These are phyloP conservation scores for Agrypnus murinus DNA, from an alignment of 2,888 invertebrate genomes.

Conservation along the genomic window DNA sequence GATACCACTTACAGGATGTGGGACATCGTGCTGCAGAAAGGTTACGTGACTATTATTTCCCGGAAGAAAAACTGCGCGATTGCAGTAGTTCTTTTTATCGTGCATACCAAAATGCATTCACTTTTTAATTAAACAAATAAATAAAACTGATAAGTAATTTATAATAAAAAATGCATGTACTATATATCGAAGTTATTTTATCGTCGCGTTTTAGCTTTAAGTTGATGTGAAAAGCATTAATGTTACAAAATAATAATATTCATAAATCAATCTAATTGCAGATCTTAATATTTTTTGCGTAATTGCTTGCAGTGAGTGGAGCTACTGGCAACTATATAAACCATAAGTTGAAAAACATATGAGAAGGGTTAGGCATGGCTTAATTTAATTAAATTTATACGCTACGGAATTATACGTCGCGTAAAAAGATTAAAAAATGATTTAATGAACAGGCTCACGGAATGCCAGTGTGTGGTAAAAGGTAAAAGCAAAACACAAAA, in stretches of 20 bases:
- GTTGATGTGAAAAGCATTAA: neutral
- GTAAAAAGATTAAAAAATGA: conserved; percentile 36
- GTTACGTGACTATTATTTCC: conserved; percentile 59
- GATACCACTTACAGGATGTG: conserved; percentile 54
- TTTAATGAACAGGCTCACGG: conserved; percentile 33
- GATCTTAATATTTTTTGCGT: conserved; percentile 10
- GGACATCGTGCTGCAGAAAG: conserved; percentile 52
- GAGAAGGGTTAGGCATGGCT: conserved; percentile 35
- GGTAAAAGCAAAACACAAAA: conserved; percentile 18
- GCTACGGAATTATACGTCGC: conserved; percentile 30
- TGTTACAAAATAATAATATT: conserved; percentile 17
- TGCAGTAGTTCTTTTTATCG: neutral
- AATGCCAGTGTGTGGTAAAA: conserved; percentile 11
- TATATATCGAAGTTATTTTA: neutral
- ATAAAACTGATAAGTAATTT: neutral
- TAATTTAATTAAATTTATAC: conserved; percentile 37
- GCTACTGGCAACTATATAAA: conserved; percentile 8
- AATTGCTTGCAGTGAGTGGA: conserved; percentile 17
- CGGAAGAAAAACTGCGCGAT: conserved; percentile 49
- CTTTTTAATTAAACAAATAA: conserved; percentile 1
- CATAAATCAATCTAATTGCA: conserved; percentile 31
- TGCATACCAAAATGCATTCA: conserved; percentile 5
- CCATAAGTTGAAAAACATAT: conserved; percentile 18
- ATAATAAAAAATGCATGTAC: neutral
- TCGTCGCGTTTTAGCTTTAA: neutral